A percentile compares a stretch with the other conserved stretches of the same genome.
These are phyloP conservation scores for Boulengerochromis microlepis DNA, from an alignment of 2,113 vertebrate species.

Conservation along the genomic window DNA sequence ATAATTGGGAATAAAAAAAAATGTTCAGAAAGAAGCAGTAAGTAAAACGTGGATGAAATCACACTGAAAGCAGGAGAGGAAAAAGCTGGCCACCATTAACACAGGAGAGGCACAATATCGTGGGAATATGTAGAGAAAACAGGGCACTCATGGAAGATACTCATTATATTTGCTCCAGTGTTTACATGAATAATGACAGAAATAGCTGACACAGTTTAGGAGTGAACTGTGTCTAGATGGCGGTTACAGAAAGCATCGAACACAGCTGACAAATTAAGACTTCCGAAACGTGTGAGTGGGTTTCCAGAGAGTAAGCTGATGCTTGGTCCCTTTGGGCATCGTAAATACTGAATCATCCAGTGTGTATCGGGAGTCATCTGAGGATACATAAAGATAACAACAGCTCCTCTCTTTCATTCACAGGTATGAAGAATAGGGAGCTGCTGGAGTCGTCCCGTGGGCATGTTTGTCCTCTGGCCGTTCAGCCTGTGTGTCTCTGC, in stretches of 20 bases:
- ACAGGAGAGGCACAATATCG: background rate
- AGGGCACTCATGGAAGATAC: background rate
- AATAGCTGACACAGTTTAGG: background rate
- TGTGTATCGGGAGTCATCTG: background rate
- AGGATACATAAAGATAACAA: background rate
- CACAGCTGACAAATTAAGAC: background rate
- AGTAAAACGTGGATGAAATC: rapidly evolving
- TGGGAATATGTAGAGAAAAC: background rate
- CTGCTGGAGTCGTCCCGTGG: conserved; percentile 24
- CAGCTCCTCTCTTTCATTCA: background rate
- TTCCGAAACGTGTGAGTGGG: background rate
- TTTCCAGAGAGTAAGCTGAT: background rate
- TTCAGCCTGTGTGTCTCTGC: conserved; percentile 16
- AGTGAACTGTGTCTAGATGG: background rate
- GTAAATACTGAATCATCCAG: background rate
- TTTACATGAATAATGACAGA: background rate
- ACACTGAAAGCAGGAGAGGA: rapidly evolving
- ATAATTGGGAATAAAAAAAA: background rate
- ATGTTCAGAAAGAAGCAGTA: rapidly evolving
- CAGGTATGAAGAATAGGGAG: conserved; percentile 54
- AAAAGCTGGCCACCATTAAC: rapidly evolving
- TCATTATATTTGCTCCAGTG: background rate
- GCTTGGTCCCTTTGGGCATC: background rate
- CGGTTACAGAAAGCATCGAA: background rate
- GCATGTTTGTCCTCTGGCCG: conserved; percentile 43